Evolutionary conservation across 2,888 invertebrate species (phyloP), one percentile per base, ranked within the genome.

Genomic region (Drosophila picticornis): DNA sequence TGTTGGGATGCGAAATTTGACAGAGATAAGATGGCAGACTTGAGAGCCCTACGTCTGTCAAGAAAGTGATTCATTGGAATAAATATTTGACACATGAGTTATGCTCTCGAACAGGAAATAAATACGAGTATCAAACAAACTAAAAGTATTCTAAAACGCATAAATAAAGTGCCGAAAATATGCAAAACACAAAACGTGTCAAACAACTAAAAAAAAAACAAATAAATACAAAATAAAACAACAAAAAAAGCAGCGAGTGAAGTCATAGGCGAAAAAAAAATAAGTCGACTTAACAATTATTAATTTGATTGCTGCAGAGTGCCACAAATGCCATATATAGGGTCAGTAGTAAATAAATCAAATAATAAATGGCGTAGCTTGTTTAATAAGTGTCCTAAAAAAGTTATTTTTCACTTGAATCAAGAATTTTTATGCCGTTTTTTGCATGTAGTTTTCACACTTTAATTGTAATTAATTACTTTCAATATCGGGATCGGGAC

Each of bases 401-500:
- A 22, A 11, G 43, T 2, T 43, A 22, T 22, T 22, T 43, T 22
- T 1, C 46, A 46, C 46, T 25, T 25, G 2, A 46, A 25, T 46
- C 25, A 46, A 46, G 22, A 46, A 46, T 25, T 16, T 16, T 25
- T 46, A 9, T 25, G 4, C 9, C 16, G 4, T 9, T n/a, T 51
- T n/a, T 11, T n/a, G 10, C 25, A 4, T 9, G 2, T 25, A 9
- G 3, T 52, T 53, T 61, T 48, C 19, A 50, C 27, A 50, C 25
- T 63, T 38, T 7, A 25, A 64, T n/a, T 38, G n/a, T 2, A 40
- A 13, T 5, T 55, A 63, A 78, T 90, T 90, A 92, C 91, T 83
- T 87, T 82, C 86, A 68, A 90, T 50, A 63, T 90, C 87, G 5
- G 80, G 74, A 31, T 75, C 77, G 29, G 91, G 91, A n/a, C 92